These are phyloP conservation scores for Anthoptus insignis DNA, from an alignment of 2,888 invertebrate genomes.

Conservation along the genomic window DNA sequence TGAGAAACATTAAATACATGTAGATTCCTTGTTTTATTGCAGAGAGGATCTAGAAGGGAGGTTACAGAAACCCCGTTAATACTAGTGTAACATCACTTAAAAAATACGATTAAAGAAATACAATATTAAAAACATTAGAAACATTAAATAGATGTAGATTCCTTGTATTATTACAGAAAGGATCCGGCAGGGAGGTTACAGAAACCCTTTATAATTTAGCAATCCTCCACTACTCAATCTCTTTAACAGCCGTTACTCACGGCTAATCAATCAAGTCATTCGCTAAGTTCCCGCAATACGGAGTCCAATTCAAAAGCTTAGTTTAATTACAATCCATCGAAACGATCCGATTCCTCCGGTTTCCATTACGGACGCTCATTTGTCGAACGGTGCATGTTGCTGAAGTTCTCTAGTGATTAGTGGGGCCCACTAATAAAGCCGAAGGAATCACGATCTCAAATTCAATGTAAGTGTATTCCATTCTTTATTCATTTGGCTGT, in stretches of 20 bases:
- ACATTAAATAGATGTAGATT: too few species aligned
- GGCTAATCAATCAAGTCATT: conserved; percentile 14
- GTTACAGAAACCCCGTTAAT: too few species aligned
- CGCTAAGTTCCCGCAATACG: conserved; percentile 10
- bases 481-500: background rate
- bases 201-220: conserved; percentile 1
- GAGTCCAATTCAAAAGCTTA: conserved; percentile 15
- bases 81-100: too few species aligned
- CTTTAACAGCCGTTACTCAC: conserved; percentile 6
- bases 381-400: conserved; percentile 4
- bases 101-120: too few species aligned
- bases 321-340: conserved; percentile 21
- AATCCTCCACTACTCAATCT: background rate
- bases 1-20: too few species aligned
- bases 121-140: too few species aligned
- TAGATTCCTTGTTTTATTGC: too few species aligned
- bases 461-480: background rate
- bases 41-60: too few species aligned
- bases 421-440: conserved; percentile 12
- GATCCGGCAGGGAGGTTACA: too few species aligned
- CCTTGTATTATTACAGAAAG: too few species aligned
- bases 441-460: conserved; percentile 5
- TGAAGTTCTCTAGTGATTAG: conserved; percentile 15
- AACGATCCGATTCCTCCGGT: background rate
- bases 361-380: conserved; percentile 20